Percentiles rank a stretch among this genome's conserved stretches.
These are phyloP conservation scores for Bombus superbus DNA, from an alignment of 1,140 invertebrate species.

Conservation along the genomic window DNA sequence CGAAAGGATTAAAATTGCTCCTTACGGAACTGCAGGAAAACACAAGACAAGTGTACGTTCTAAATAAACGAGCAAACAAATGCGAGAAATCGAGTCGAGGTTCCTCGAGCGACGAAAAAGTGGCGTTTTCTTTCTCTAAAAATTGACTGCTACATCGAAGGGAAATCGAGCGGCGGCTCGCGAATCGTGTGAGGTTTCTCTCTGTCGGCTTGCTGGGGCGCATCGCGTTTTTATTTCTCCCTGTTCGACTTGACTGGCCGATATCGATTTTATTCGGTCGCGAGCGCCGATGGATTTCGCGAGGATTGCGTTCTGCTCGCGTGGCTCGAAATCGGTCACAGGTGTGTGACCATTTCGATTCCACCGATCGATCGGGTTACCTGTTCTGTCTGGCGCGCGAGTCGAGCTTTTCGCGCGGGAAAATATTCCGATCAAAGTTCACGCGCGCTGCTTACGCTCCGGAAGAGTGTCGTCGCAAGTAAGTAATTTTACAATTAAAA, in stretches of 20 bases:
- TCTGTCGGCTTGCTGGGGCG: neutral
- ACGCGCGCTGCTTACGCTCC: neutral
- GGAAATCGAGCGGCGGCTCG: neutral
- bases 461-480: neutral
- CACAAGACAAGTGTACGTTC: neutral
- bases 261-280: constrained; percentile 63
- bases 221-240: constrained; percentile 46
- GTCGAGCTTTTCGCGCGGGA: constrained; percentile 24
- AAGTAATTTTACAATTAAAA: neutral
- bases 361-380: constrained; percentile 21
- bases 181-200: neutral
- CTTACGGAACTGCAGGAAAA: neutral
- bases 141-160: neutral
- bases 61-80: neutral
- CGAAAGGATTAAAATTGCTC: neutral
- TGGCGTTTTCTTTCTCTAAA: neutral
- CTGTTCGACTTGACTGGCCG: constrained; percentile 41
- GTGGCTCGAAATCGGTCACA: neutral
- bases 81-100: neutral
- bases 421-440: neutral
- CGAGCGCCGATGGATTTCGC: constrained; percentile 45
- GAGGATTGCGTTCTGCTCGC: constrained; percentile 3
- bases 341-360: constrained; percentile 2
- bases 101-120: neutral
- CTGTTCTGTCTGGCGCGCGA: neutral